Conservation (phyloP, 2,888 invertebrate species). For the Erynnis tages region DNA sequence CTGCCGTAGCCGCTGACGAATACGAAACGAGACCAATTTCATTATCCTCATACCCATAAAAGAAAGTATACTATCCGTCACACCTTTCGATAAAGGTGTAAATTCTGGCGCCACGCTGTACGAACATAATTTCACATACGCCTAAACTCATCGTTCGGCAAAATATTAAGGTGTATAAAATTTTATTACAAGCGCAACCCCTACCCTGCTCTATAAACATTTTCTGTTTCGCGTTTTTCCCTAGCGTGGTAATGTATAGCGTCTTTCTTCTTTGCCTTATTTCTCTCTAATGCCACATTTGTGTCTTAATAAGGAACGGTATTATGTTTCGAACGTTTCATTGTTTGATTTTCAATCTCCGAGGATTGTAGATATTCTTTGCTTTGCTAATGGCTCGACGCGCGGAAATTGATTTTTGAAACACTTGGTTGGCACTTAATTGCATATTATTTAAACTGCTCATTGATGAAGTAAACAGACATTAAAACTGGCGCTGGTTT, state of each 20-base stretch:
- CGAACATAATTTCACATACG: constrained; percentile 74
- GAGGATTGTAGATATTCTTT: constrained; percentile 63
- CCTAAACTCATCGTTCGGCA: constrained; percentile 73
- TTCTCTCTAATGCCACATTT: constrained; percentile 74
- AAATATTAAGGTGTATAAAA: constrained; percentile 79
- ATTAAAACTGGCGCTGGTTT: constrained; percentile 38
- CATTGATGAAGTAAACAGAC: constrained; percentile 48
- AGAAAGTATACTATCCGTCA: constrained; percentile 42
- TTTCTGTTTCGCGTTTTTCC: constrained; percentile 59
- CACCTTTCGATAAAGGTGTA: constrained; percentile 50
- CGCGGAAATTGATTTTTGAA: constrained; percentile 56
- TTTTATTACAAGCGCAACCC: constrained; percentile 76
- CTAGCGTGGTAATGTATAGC: constrained; percentile 43
- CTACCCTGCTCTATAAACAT: constrained; percentile 71
- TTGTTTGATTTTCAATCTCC: constrained; percentile 76
- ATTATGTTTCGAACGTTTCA: constrained; percentile 67
- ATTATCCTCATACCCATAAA: constrained; percentile 31
- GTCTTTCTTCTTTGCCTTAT: constrained; percentile 59
- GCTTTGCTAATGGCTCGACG: constrained; percentile 58
- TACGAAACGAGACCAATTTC: constrained; percentile 23
- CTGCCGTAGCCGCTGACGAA: constrained; percentile 13
- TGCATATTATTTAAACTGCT: constrained; percentile 57
- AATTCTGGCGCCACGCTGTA: constrained; percentile 55
- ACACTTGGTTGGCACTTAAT: constrained; percentile 52
- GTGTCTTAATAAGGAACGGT: constrained; percentile 74